Evolutionary conservation across 35 echinoderm and acorn worm species (phyloP).

Genomic region (Diadema setosum): DNA sequence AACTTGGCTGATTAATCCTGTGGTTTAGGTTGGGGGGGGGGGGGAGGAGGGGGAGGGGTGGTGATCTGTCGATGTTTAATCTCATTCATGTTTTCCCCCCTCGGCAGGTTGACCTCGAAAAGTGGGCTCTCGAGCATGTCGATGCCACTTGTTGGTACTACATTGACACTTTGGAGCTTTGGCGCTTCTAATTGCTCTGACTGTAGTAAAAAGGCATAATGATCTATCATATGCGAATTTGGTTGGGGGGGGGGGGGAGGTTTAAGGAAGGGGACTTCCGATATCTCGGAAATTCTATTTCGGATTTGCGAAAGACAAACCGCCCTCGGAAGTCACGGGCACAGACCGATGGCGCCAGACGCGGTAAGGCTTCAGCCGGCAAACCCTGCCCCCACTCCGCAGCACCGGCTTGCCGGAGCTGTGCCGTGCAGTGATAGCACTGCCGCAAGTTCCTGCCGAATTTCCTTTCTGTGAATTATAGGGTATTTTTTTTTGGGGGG

Average conservation of each 20-base stretch:
- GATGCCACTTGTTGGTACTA: too few species aligned
- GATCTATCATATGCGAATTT: too few species aligned
- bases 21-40: too few species aligned
- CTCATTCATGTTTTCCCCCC: too few species aligned
- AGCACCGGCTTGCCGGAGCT: background rate
- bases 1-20: too few species aligned
- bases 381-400: background rate
- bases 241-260: background rate
- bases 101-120: too few species aligned
- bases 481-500: background rate
- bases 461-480: background rate
- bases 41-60: too few species aligned
- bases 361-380: background rate
- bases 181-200: too few species aligned
- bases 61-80: too few species aligned
- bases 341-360: background rate
- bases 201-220: too few species aligned
- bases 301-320: background rate
- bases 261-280: background rate
- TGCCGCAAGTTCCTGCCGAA: conserved; percentile 1
- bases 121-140: too few species aligned
- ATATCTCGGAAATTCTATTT: conserved; percentile 18
- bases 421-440: background rate
- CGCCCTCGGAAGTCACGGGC: background rate
- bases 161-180: too few species aligned